phyloP scores from a whole-genome alignment of 2,113 vertebrate genomes.

The Passerina amoena region DNA sequence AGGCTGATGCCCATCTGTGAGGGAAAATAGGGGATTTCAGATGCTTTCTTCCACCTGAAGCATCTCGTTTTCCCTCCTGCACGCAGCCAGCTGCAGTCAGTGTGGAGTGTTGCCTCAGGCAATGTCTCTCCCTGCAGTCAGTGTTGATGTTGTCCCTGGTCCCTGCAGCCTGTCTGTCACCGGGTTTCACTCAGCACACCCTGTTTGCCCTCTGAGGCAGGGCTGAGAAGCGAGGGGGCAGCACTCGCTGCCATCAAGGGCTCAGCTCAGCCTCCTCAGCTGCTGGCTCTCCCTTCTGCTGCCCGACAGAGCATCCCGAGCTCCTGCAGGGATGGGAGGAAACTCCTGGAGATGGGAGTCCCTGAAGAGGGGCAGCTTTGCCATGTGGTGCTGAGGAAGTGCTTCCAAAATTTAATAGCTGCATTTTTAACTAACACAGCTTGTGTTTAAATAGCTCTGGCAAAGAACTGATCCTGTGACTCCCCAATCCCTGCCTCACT shows the following conservation, averaged over 20 bases:
- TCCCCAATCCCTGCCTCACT: not conserved
- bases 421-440: not conserved
- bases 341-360: not conserved
- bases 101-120: not conserved
- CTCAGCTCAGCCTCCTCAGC: not conserved
- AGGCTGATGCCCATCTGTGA: not conserved
- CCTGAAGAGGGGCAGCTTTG: not conserved
- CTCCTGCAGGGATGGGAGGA: not conserved
- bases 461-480: not conserved
- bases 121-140: not conserved
- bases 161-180: not conserved
- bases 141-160: not conserved
- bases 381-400: not conserved
- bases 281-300: not conserved
- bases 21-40: not conserved
- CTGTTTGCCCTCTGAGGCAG: not conserved
- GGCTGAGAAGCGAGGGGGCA: not conserved
- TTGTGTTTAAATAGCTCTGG: not conserved
- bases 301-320: not conserved
- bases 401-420: not conserved
- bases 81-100: not conserved
- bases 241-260: not conserved
- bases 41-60: not conserved
- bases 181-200: not conserved
- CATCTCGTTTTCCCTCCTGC: not conserved